Evolutionary conservation across 2,113 vertebrate species (phyloP).

Genomic region (Platanista minor): DNA sequence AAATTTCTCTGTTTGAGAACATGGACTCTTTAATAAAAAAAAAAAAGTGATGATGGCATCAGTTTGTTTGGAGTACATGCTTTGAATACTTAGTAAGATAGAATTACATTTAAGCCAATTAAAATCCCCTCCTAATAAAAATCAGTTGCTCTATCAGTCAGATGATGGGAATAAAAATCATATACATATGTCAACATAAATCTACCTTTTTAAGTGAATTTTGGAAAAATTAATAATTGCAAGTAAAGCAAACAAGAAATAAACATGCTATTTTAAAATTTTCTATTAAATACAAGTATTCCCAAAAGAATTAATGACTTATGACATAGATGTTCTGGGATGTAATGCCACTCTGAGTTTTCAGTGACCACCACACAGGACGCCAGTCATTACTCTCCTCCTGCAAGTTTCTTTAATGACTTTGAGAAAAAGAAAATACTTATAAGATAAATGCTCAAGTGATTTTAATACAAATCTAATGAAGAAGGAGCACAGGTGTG

Average conservation of each 20-base stretch:
- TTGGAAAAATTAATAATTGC: neutral
- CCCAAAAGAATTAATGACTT: neutral
- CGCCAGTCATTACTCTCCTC: neutral
- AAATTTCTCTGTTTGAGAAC: conserved; percentile 18
- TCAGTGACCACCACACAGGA: neutral
- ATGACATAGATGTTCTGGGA: neutral
- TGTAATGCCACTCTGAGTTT: neutral
- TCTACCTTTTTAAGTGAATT: neutral
- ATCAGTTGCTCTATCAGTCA: neutral
- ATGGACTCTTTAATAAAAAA: neutral
- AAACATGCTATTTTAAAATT: conserved; percentile 8
- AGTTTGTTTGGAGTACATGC: neutral
- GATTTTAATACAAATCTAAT: conserved; percentile 18
- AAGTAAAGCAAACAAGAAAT: neutral
- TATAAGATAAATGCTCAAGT: neutral
- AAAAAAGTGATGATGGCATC: neutral
- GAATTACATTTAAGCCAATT: neutral
- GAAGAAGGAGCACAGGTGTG: neutral
- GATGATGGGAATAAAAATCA: neutral
- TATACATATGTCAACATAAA: neutral
- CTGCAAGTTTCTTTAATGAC: neutral
- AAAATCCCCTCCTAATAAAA: conserved; percentile 21
- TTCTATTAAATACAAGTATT: neutral
- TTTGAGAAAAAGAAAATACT: conserved; percentile 19
- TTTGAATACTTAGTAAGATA: neutral